Evolutionary conservation across 2,888 invertebrate genomes (phyloP).

Genomic region (Zelleria hepariella): DNA sequence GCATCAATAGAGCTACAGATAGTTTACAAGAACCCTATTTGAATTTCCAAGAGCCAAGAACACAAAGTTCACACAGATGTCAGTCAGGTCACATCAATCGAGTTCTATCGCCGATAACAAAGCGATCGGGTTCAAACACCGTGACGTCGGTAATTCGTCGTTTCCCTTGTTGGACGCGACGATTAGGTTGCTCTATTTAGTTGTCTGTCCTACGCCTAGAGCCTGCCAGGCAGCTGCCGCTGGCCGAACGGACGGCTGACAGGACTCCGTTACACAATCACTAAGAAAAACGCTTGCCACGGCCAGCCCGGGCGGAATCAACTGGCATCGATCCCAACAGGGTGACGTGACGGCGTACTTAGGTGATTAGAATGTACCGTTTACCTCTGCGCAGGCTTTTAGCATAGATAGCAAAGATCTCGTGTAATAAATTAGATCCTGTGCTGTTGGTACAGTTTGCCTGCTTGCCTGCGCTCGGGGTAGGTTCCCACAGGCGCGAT

Average conservation of each 20-base stretch:
- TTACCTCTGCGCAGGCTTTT: neutral
- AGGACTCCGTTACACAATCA: constrained; percentile 65
- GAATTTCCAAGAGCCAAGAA: neutral
- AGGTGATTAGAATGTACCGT: neutral
- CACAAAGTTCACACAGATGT: constrained; percentile 29
- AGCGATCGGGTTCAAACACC: constrained; percentile 51
- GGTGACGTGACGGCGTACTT: neutral
- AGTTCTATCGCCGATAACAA: constrained; percentile 52
- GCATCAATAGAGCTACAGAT: neutral
- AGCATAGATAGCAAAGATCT: neutral
- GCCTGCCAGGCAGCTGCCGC: constrained; percentile 54
- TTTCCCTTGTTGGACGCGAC: constrained; percentile 65
- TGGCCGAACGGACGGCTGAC: constrained; percentile 51
- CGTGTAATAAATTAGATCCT: constrained; percentile 3
- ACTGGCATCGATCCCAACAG: neutral
- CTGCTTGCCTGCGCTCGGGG: neutral
- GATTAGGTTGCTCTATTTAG: constrained; percentile 69
- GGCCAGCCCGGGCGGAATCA: neutral
- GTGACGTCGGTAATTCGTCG: constrained; percentile 67
- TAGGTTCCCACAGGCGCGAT: constrained; percentile 46
- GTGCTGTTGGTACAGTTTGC: constrained; percentile 5
- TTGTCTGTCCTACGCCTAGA: constrained; percentile 58
- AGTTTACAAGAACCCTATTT: neutral
- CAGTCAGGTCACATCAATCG: constrained; percentile 33
- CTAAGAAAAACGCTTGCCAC: constrained; percentile 70